Base-by-base conservation (phyloP, 2,113 vertebrate genomes). In the Cnemophilus loriae region DNA sequence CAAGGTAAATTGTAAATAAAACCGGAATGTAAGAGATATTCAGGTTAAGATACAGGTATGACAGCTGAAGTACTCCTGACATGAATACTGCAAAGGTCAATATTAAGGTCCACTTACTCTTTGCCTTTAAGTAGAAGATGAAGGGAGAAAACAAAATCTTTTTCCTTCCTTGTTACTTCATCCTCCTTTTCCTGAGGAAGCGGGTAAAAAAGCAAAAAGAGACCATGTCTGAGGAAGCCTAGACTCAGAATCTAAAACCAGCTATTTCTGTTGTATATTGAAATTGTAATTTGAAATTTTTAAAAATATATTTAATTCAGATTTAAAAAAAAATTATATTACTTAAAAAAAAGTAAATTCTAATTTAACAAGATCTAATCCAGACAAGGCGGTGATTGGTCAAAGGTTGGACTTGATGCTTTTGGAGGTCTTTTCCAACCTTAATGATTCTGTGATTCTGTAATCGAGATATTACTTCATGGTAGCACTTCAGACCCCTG, bases 321-420 rank as follows among this genome's bases (percentile, higher is more conserved):
- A 55, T 3, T 42, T 32, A 3, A 9, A 76, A 65, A 74, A 8
- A 33, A 41, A 9, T 37, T 59, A 2, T 18, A 68, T 41, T 37
- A 49, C 16, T 32, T 63, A 3, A 33, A 65, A 50, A 60, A n/a
- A 7, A 14, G 21, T 24, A 20, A 44, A 11, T 35, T 77, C 14
- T 56, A 56, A 44, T 44, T n/a, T 41, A 32, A 47, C 5, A 15
- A 68, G 28, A 15, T 53, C 39, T 18, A 39, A 53, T 60, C 24
- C 23, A n/a, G 11, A 16, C 9, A 47, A 68, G 6, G 5, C n/a
- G 20, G 11, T 39, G 24, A 26, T 41, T 18, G 13, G 19, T 14
- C 13, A n/a, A 30, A 52, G 9, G 16, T 18, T 21, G 9, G 20
- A 60, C 23, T 46, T 0, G 0, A 39, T 46, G 16, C 19, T 65